Percentiles rank a stretch among this genome's conserved stretches.
Conservation (phyloP, 2,888 invertebrate genomes). For the Eupithecia dodoneata region DNA sequence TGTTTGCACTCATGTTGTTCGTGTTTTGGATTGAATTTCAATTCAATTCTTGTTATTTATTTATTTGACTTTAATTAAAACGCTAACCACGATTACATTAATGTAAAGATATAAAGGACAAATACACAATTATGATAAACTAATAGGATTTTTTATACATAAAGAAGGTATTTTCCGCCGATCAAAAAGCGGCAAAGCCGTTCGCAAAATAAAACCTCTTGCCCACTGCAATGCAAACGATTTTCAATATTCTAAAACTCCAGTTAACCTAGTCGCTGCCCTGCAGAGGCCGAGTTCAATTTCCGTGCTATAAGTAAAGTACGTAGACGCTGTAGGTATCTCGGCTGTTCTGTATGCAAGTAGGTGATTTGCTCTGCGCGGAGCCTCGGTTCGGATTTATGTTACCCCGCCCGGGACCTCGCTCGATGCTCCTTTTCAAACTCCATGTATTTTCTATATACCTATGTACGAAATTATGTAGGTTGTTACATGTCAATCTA, state of each 20-base stretch:
- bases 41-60: too few species aligned
- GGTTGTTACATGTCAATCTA: too few species aligned
- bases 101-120: too few species aligned
- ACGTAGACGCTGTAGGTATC: not conserved
- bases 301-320: not conserved
- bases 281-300: not conserved
- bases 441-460: slow-evolving; percentile 4
- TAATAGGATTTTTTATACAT: too few species aligned
- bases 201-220: not conserved
- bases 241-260: not conserved
- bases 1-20: too few species aligned
- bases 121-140: too few species aligned
- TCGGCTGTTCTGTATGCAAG: slow-evolving; percentile 8
- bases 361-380: slow-evolving; percentile 10
- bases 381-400: slow-evolving; percentile 10
- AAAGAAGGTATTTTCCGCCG: too few species aligned
- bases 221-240: not conserved
- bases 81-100: too few species aligned
- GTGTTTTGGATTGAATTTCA: too few species aligned
- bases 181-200: not conserved
- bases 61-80: too few species aligned
- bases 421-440: slow-evolving; percentile 6
- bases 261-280: not conserved
- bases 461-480: not conserved
- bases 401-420: slow-evolving; percentile 2